Evolutionary conservation across 2,797 vertebrate genomes (phyloP).

Genomic region (Hippoglossus hippoglossus): DNA sequence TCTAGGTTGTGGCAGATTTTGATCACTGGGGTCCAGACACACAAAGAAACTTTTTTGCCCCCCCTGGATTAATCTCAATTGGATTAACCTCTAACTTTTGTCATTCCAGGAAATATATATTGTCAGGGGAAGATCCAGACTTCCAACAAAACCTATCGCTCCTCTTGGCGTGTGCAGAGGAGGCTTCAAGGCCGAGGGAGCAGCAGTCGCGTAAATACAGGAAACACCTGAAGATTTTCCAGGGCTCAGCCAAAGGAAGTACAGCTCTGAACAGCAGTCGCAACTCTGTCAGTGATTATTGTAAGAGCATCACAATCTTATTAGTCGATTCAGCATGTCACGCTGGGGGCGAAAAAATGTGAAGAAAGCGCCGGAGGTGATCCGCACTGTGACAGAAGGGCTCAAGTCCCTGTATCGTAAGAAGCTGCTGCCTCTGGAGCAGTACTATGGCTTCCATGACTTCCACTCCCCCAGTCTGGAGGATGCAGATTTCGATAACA

Average conservation of each 20-base stretch:
- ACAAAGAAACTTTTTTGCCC: background rate
- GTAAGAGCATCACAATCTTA: constrained; percentile 33
- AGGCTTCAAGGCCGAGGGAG: constrained; percentile 61
- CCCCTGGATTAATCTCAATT: constrained; percentile 2
- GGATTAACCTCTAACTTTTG: constrained; percentile 12
- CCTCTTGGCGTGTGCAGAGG: constrained; percentile 27
- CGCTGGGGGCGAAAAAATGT: constrained; percentile 92
- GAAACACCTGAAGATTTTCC: constrained; percentile 74
- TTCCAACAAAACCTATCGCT: constrained; percentile 43
- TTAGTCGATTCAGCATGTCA: constrained; percentile 84
- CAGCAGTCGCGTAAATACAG: constrained; percentile 72
- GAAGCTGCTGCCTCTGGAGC: constrained; percentile 92
- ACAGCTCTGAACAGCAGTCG: constrained; percentile 38
- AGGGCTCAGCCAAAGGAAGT: constrained; percentile 58
- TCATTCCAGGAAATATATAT: constrained; percentile 53
- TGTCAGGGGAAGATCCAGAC: constrained; percentile 22
- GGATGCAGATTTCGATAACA: constrained; percentile 94
- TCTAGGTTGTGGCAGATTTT: constrained; percentile 29
- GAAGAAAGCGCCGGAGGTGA: constrained; percentile 91
- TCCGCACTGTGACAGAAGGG: constrained; percentile 93
- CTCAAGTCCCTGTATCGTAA: constrained; percentile 91
- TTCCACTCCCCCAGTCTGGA: constrained; percentile 92
- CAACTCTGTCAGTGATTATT: constrained; percentile 37
- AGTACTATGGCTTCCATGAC: constrained; percentile 91
- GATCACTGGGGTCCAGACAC: constrained; percentile 2